Conservation (phyloP, 1,140 invertebrate species). For the Caerostris darwini region DNA sequence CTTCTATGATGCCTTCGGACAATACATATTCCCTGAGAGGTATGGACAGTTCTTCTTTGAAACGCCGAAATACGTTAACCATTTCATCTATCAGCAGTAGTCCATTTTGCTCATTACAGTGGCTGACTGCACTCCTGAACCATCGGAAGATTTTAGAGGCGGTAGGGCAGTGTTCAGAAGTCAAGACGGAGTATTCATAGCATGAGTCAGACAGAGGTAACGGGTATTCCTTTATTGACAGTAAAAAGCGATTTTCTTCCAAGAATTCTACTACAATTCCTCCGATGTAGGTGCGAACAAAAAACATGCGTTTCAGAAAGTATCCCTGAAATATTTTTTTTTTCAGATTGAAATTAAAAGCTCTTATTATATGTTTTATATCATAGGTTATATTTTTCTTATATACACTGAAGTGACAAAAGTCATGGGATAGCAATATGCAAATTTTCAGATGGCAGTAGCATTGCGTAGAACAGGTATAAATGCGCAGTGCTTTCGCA, state of each 20-base stretch:
- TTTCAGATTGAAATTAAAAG: too few species aligned
- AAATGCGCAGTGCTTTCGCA: too few species aligned
- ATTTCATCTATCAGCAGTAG: not conserved
- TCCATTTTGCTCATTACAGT: not conserved
- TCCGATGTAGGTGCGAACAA: not conserved
- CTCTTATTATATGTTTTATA: too few species aligned
- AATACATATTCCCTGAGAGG: slow-evolving; percentile 54
- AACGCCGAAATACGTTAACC: not conserved
- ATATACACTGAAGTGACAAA: too few species aligned
- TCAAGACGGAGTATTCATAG: not conserved
- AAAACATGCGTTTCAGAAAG: not conserved
- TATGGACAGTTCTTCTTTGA: not conserved
- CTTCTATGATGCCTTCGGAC: slow-evolving; percentile 27
- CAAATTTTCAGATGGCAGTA: too few species aligned
- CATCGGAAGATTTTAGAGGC: slow-evolving; percentile 29
- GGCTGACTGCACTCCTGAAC: slow-evolving; percentile 17
- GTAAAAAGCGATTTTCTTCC: not conserved
- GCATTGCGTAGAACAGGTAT: too few species aligned
- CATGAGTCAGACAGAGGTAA: not conserved
- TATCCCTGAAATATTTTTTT: too few species aligned
- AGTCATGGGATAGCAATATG: too few species aligned
- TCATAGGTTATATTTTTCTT: too few species aligned
- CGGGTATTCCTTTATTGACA: not conserved
- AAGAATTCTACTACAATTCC: slow-evolving; percentile 41
- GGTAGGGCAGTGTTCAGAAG: not conserved